Conservation (phyloP, 2,113 vertebrate genomes). For the Alethe diademata region DNA sequence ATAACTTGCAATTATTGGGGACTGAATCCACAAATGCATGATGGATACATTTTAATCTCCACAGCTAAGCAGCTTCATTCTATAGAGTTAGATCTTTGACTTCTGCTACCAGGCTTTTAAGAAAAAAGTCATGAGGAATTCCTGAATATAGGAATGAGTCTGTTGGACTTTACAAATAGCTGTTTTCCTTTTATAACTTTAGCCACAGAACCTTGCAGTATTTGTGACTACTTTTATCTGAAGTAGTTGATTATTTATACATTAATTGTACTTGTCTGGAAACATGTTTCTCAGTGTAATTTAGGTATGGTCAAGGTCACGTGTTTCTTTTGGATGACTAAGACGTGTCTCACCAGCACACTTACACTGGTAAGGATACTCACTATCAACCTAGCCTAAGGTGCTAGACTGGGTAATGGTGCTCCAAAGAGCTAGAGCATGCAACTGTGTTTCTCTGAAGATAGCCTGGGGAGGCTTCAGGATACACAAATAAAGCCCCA, state of each 20-base stretch:
- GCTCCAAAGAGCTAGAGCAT: no score
- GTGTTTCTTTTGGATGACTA: neutral
- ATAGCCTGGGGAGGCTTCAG: no score
- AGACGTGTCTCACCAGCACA: no score
- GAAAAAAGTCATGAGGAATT: neutral
- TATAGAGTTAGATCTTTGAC: neutral
- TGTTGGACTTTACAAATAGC: neutral
- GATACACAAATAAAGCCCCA: no score
- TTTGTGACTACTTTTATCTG: neutral
- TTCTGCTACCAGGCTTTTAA: neutral
- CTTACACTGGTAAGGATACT: no score
- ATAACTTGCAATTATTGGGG: neutral
- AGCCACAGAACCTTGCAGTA: neutral
- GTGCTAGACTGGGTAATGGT: no score
- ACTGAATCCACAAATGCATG: neutral
- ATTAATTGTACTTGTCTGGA: neutral
- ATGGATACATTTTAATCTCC: neutral
- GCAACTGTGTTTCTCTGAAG: no score
- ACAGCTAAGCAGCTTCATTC: neutral
- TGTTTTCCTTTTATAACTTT: neutral
- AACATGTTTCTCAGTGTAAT: neutral
- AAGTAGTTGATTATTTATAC: neutral
- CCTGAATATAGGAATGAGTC: neutral
- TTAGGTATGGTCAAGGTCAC: neutral
- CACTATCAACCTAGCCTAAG: no score